Percentiles rank a stretch among this genome's conserved stretches.
Evolutionary conservation across 2,113 vertebrate genomes (phyloP).

Genomic region (Garra rufa): DNA sequence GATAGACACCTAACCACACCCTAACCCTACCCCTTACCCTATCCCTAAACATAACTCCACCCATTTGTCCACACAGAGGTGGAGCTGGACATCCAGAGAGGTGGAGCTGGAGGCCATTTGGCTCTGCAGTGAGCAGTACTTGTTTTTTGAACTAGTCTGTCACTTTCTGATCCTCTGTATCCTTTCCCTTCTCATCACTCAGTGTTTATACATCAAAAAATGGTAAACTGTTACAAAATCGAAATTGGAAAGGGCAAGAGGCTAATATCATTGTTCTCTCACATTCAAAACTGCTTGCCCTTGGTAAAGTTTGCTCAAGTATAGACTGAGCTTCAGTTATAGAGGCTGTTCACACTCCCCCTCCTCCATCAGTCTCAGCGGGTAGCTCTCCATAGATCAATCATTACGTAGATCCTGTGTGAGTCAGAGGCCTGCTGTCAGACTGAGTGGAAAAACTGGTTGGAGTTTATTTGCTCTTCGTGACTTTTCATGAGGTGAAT

Average conservation of each 20-base stretch:
- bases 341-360: conserved; percentile 20
- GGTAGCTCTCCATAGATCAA: conserved; percentile 11
- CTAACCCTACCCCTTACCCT: too few species aligned
- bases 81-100: too few species aligned
- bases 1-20: too few species aligned
- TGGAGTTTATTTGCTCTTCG: not conserved
- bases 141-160: not conserved
- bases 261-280: not conserved
- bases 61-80: too few species aligned
- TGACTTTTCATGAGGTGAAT: conserved; percentile 9
- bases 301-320: not conserved
- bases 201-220: not conserved
- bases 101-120: too few species aligned
- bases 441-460: not conserved
- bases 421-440: conserved; percentile 13
- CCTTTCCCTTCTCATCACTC: not conserved
- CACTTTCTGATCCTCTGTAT: not conserved
- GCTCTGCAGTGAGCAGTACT: too few species aligned
- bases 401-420: conserved; percentile 3
- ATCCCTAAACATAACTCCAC: too few species aligned
- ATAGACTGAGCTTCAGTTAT: not conserved
- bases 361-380: conserved; percentile 11
- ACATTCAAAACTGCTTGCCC: not conserved
- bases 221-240: not conserved
- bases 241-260: not conserved